Evolutionary conservation across 2,888 invertebrate species (phyloP), one percentile per base, ranked within the genome.

Genomic region (Liposcelis brunnea): DNA sequence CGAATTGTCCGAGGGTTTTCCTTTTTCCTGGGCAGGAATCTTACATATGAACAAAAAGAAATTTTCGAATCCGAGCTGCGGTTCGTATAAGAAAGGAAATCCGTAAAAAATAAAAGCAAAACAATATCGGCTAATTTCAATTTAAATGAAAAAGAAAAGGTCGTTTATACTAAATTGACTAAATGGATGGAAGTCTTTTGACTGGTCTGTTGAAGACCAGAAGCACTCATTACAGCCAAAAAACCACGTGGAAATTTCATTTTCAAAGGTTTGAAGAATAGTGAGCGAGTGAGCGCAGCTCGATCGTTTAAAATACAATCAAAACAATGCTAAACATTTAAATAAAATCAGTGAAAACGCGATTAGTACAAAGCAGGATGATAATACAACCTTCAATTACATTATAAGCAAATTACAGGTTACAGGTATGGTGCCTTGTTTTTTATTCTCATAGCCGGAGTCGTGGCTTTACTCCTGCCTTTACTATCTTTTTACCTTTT

Each of bases 311-410:
- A 40, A 40, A 40, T 15, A 10, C 40, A 21, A 40, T 40, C 6
- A 40, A 40, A 40, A 40, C 40, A 40, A 40, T 40, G 40, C 19
- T 40, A 40, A 40, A 40, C 40, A 40, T 40, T 40, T 40, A 40
- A 40, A 16, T 40, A 19, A 40, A 18, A 21, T 40, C 40, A 40
- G 40, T 40, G 10, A 18, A 40, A 40, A 40, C 40, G 21, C 40
- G 40, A 40, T 40, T 40, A 40, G 21, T 21, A 15, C 19, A 18
- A 18, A 40, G 40, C 19, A 5, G 40, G 40, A 40, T 40, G 40
- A n/a, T 40, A 40, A 21, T 16, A 8, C 16, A 40, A 40, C 40
- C 40, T 40, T 21, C 40, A 40, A 40, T 40, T 40, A 40, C 19
- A 8, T 19, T 40, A 40, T 40, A 40, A 40, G 40, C 40, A 40